Percentiles rank a stretch among this genome's conserved stretches.
Evolutionary conservation across 1,140 invertebrate genomes (phyloP).

Genomic region (Ceratina australensis): DNA sequence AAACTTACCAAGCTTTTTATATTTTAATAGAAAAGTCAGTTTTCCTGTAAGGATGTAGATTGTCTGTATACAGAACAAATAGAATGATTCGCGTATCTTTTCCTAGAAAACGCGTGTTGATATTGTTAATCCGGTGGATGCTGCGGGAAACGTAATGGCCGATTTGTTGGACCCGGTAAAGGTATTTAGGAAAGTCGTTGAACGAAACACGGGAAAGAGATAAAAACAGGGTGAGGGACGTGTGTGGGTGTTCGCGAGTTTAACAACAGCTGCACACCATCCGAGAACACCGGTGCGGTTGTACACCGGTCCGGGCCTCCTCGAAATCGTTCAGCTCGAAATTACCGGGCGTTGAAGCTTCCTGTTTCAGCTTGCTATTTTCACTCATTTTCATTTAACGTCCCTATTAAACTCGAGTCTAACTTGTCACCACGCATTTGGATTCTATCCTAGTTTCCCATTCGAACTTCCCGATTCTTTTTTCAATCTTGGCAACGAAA

Average conservation of each 20-base stretch:
- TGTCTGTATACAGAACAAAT: too few relatives aligned
- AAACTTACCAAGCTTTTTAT: too few relatives aligned
- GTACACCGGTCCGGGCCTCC: neutral
- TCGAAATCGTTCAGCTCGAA: slow-evolving; percentile 30
- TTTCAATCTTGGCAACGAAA: too few relatives aligned
- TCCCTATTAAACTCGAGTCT: neutral
- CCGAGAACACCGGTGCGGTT: slow-evolving; percentile 30
- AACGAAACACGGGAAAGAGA: slow-evolving; percentile 19
- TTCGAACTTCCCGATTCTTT: too few relatives aligned
- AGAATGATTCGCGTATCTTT: neutral
- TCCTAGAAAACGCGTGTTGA: neutral
- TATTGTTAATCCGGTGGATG: slow-evolving; percentile 25
- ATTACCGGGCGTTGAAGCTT: slow-evolving; percentile 9
- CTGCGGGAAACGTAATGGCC: slow-evolving; percentile 13
- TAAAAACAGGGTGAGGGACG: neutral
- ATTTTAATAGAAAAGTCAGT: too few relatives aligned
- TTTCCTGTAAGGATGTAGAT: too few relatives aligned
- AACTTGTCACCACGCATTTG: neutral
- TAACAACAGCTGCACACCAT: slow-evolving; percentile 57
- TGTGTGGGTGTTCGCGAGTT: slow-evolving; percentile 31
- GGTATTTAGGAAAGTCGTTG: slow-evolving; percentile 13
- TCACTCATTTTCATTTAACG: neutral
- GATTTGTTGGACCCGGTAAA: slow-evolving; percentile 22
- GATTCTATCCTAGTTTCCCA: neutral
- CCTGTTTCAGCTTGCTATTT: neutral